These are phyloP conservation scores for Cremastinae sp. DNA, from an alignment of 2,888 invertebrate species.

Conservation along the genomic window DNA sequence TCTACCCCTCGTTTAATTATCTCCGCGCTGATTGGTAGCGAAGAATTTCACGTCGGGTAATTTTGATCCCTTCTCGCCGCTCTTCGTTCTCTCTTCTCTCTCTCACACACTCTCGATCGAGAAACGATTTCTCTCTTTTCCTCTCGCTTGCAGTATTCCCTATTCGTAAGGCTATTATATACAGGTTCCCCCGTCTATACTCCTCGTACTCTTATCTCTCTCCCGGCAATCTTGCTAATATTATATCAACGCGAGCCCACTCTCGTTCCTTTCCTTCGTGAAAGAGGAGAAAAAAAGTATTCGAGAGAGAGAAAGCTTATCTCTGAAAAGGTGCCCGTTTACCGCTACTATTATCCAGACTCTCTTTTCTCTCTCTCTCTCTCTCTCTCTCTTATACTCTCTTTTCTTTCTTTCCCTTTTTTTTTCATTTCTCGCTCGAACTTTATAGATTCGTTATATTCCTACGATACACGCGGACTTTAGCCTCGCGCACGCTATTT, in stretches of 20 bases:
- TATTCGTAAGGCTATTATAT: conserved; percentile 51
- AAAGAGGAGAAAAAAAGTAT: conserved; percentile 9
- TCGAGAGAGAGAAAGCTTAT: conserved; percentile 38
- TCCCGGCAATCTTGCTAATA: conserved; percentile 66
- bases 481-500: conserved; percentile 37
- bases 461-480: conserved; percentile 11
- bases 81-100: conserved; percentile 41
- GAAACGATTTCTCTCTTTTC: conserved; percentile 49
- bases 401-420: background rate
- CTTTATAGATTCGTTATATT: conserved; percentile 60
- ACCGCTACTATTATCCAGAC: conserved; percentile 57
- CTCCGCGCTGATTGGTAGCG: conserved; percentile 78
- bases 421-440: conserved; percentile 24
- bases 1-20: conserved; percentile 78
- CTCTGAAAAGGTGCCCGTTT: conserved; percentile 60
- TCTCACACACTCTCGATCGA: conserved; percentile 44
- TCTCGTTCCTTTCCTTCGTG: conserved; percentile 30
- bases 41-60: conserved; percentile 79
- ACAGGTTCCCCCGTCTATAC: conserved; percentile 44
- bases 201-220: conserved; percentile 34
- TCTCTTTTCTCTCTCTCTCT: conserved; percentile 5
- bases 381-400: conserved; percentile 1
- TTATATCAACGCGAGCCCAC: conserved; percentile 60
- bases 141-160: conserved; percentile 47
- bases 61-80: conserved; percentile 76